Evolutionary conservation across 2,888 invertebrate species (phyloP).

Genomic region (Diplazon laetatorius): DNA sequence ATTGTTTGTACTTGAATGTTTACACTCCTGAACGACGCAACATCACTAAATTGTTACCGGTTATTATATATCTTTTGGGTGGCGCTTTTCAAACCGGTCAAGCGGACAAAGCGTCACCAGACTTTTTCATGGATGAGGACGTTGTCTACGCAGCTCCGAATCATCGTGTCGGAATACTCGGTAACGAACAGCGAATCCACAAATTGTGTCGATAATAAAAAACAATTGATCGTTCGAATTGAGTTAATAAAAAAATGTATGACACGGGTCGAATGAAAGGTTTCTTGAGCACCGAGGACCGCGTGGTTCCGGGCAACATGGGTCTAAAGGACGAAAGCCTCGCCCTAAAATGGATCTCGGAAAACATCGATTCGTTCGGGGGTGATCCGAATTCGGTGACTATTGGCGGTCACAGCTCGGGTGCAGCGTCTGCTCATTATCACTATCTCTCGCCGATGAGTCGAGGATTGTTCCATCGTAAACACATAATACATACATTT

Average conservation of each 20-base stretch:
- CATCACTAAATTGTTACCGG: neutral
- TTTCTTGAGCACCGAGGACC: constrained; percentile 88
- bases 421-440: constrained; percentile 88
- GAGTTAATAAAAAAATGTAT: neutral
- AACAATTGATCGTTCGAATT: no score
- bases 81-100: neutral
- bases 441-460: constrained; percentile 86
- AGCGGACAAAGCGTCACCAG: neutral
- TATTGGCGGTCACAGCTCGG: constrained; percentile 87
- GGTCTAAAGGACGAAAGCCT: constrained; percentile 88
- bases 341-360: constrained; percentile 87
- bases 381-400: constrained; percentile 88
- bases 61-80: neutral
- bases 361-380: constrained; percentile 87
- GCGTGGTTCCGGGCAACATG: constrained; percentile 86
- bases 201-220: no score
- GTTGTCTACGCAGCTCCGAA: neutral
- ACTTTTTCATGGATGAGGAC: constrained; percentile 4
- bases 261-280: no score
- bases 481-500: constrained; percentile 73
- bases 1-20: constrained; percentile 12
- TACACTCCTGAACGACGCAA: neutral
- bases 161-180: constrained; percentile 9
- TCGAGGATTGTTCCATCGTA: constrained; percentile 82
- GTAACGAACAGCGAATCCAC: neutral